Percentiles rank a stretch among this genome's conserved stretches.
Conservation (phyloP, 2,888 invertebrate genomes). For the Philonicus albiceps region DNA sequence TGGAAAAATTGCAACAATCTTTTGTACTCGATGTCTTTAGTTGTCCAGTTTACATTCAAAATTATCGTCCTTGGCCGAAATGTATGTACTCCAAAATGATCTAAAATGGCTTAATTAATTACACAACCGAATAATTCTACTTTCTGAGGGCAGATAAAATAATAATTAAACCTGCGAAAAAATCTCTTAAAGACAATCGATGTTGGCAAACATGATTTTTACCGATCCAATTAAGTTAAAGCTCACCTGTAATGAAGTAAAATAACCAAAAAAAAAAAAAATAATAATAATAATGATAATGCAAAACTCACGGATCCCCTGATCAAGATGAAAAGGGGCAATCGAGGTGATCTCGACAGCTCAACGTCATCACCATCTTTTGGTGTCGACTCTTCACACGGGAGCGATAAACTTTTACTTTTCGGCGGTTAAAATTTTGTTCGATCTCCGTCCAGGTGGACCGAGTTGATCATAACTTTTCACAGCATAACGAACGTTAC, state of each 20-base stretch:
- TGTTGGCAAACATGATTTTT: background rate
- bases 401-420: background rate
- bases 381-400: background rate
- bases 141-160: background rate
- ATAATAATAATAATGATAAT: background rate
- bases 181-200: background rate
- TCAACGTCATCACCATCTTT: background rate
- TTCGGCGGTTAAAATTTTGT: background rate
- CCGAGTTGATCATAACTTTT: background rate
- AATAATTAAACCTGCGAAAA: background rate
- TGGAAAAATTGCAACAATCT: background rate
- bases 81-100: background rate
- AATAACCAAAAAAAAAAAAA: no score
- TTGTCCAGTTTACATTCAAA: background rate
- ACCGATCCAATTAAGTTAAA: background rate
- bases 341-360: background rate
- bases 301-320: background rate
- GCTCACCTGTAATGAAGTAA: background rate
- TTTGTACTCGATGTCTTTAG: background rate
- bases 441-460: background rate
- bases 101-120: background rate
- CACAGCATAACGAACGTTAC: background rate
- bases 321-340: background rate
- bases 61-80: background rate
- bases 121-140: background rate